Base-by-base conservation (phyloP, 2,113 vertebrate genomes). In the Phoenicopterus ruber region DNA sequence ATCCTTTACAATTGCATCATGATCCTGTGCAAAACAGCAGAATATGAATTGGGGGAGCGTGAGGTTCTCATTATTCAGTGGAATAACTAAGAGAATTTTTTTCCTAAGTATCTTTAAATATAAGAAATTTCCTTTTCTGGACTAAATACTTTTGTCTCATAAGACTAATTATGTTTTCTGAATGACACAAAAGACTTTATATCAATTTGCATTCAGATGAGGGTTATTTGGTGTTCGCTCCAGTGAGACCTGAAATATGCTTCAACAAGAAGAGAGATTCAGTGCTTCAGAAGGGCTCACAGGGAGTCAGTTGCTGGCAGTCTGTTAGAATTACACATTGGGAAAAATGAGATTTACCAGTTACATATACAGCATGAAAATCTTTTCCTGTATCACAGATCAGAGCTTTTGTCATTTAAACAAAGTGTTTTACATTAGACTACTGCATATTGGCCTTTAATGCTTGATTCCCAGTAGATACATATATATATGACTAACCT, bases 161-260 rank as follows among this genome's bases (percentile, higher is more conserved):
- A 90, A 94, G 82, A 90, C 50, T 81, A 83, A 93, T 86, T 92
- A 81, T n/a, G 28, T 49, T 94, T 83, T 80, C 36, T 92, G 94
- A 92, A 58, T 66, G 67, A 50, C 86, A 94, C 38, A 62, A 44
- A 90, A 90, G 58, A 74, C 49, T 92, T 92, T 15, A 22, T 78
- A 50, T 81, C 69, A 58, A 21, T 92, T 93, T 90, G 46, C 80
- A 91, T 92, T 94, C 63, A 70, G 69, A 66, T 86, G 63, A 91
- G 67, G 55, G 55, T 42, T 83, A 62, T 88, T 92, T 90, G 54
- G 82, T 83, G 34, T 36, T 90, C 6, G 5, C 54, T 95, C 79
- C 86, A 90, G 49, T 58, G 88, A 72, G 79, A 90, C 22, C 80
- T 73, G 42, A 66, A 81, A 81, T 80, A 32, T 9, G 15, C 46